A percentile compares a stretch with the other conserved stretches of the same genome.
Conservation (phyloP, 2,797 vertebrate genomes). For the Triplophysa yarkandensis region DNA sequence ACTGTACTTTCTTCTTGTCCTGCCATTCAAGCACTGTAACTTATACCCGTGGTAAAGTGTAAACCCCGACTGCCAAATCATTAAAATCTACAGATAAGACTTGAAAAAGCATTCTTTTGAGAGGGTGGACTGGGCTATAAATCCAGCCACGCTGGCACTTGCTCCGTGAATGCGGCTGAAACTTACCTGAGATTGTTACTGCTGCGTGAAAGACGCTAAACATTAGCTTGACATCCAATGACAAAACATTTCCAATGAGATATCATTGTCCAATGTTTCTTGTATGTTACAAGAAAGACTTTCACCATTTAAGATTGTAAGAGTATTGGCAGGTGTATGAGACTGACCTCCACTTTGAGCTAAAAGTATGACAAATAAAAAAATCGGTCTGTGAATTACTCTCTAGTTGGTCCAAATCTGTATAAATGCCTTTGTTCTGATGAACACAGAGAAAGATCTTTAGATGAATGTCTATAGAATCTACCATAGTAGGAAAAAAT, state of each 20-base stretch:
- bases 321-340: constrained; percentile 12
- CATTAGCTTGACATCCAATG: constrained; percentile 12
- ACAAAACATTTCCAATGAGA: constrained; percentile 36
- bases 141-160: constrained; percentile 55
- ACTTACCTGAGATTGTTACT: constrained; percentile 48
- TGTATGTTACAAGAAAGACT: neutral
- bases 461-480: too few relatives aligned
- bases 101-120: constrained; percentile 51
- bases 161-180: constrained; percentile 44
- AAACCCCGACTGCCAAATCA: constrained; percentile 56
- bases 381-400: too few relatives aligned
- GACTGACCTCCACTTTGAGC: neutral
- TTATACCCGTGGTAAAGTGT: constrained; percentile 61
- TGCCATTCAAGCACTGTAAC: constrained; percentile 59
- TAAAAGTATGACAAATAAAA: neutral
- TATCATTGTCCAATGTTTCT: neutral
- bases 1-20: constrained; percentile 55
- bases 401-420: too few relatives aligned
- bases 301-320: neutral
- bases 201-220: constrained; percentile 19
- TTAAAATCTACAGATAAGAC: constrained; percentile 63
- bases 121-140: constrained; percentile 45
- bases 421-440: too few relatives aligned
- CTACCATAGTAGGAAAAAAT: too few relatives aligned
- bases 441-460: too few relatives aligned